phyloP scores from a whole-genome alignment of 2,888 invertebrate genomes.

The Peribatodes rhomboidaria region DNA sequence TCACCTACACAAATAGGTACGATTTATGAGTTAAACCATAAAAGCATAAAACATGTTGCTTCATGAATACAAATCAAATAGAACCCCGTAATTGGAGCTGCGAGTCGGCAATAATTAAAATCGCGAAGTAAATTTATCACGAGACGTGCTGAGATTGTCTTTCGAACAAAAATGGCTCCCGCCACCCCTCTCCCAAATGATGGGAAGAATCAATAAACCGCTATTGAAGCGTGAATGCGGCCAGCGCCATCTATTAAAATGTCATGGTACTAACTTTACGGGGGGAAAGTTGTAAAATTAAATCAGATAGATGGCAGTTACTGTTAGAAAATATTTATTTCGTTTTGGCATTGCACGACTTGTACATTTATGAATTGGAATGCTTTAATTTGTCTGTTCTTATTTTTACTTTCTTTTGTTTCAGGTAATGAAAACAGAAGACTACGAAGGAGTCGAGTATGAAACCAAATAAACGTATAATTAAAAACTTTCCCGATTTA shows the following conservation, averaged over 20 bases:
- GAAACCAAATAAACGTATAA: neutral
- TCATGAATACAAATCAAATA: slow-evolving; percentile 28
- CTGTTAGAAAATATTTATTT: slow-evolving; percentile 22
- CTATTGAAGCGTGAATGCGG: slow-evolving; percentile 32
- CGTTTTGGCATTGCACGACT: neutral
- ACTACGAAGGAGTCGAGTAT: neutral
- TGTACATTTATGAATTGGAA: no score
- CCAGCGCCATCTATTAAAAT: slow-evolving; percentile 50
- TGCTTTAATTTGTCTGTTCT: no score
- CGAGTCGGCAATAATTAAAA: slow-evolving; percentile 35
- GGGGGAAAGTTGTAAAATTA: slow-evolving; percentile 19
- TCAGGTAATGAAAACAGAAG: neutral
- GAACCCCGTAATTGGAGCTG: slow-evolving; percentile 36
- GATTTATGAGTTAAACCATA: neutral
- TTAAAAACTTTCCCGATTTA: slow-evolving; percentile 12
- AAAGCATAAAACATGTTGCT: neutral
- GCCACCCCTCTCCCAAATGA: slow-evolving; percentile 29
- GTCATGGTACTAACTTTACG: slow-evolving; percentile 42
- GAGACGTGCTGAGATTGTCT: slow-evolving; percentile 47
- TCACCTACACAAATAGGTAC: neutral
- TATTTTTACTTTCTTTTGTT: neutral
- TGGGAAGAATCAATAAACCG: slow-evolving; percentile 48
- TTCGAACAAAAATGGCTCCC: slow-evolving; percentile 46
- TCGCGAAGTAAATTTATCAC: slow-evolving; percentile 45
- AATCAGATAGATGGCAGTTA: slow-evolving; percentile 56